Evolutionary conservation across 2,888 invertebrate species (phyloP).

Genomic region (Dolomedes plantarius): DNA sequence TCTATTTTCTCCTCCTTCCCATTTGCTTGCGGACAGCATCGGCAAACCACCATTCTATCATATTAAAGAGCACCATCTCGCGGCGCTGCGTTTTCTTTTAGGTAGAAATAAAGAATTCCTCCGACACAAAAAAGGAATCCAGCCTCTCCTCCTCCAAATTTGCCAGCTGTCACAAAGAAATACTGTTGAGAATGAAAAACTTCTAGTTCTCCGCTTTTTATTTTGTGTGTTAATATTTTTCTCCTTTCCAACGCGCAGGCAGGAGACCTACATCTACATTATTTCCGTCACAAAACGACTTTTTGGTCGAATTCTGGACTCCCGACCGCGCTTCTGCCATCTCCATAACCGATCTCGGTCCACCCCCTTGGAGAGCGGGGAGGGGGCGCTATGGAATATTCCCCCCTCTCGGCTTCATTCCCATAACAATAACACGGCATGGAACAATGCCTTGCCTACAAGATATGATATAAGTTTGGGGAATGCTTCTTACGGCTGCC

Average conservation of each 20-base stretch:
- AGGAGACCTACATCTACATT: slow-evolving; percentile 63
- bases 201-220: background rate
- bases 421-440: slow-evolving; percentile 63
- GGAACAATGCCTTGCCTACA: slow-evolving; percentile 61
- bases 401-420: slow-evolving; percentile 51
- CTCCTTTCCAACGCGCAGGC: slow-evolving; percentile 17
- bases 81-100: background rate
- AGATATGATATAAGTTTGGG: slow-evolving; percentile 62
- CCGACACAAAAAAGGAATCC: background rate
- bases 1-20: background rate
- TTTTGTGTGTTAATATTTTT: slow-evolving; percentile 42
- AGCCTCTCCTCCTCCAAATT: slow-evolving; percentile 57
- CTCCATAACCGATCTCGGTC: slow-evolving; percentile 68
- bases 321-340: slow-evolving; percentile 61
- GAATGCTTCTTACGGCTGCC: background rate
- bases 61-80: slow-evolving; percentile 1
- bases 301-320: slow-evolving; percentile 67
- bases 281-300: slow-evolving; percentile 71
- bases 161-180: slow-evolving; percentile 64
- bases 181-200: slow-evolving; percentile 25
- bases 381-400: background rate
- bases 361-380: slow-evolving; percentile 51
- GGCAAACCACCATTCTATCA: slow-evolving; percentile 7
- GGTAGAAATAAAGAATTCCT: slow-evolving; percentile 9
- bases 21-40: background rate